A percentile compares a stretch with the other conserved stretches of the same genome.
Evolutionary conservation across 1,140 invertebrate genomes (phyloP).

Genomic region (Arctopsyche grandis): DNA sequence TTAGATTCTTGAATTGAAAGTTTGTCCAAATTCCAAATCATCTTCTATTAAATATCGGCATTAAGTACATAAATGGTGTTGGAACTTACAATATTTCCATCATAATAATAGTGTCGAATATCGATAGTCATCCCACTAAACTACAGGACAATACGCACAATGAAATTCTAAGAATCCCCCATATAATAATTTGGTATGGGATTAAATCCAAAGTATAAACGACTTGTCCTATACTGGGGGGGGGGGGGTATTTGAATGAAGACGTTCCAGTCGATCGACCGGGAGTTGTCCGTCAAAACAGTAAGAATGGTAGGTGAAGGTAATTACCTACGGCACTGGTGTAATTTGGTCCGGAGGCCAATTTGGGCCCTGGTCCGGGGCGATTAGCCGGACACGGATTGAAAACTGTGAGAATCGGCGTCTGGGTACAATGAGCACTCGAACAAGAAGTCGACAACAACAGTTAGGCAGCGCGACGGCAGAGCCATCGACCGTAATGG

Average conservation of each 20-base stretch:
- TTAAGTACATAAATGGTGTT: no score
- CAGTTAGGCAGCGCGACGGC: conserved; percentile 17
- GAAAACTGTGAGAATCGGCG: conserved; percentile 31
- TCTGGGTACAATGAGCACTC: conserved; percentile 37
- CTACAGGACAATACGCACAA: no score
- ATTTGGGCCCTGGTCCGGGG: conserved; percentile 16
- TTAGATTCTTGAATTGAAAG: no score
- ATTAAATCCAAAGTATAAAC: no score
- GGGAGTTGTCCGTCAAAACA: conserved; percentile 3
- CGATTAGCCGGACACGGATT: conserved; percentile 25
- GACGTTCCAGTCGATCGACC: not conserved
- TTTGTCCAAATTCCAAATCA: no score
- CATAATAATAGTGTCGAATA: no score
- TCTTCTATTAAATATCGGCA: no score
- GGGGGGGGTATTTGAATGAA: not conserved
- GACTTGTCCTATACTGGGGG: no score
- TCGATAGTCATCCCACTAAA: no score
- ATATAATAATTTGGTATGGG: no score
- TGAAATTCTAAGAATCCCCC: no score
- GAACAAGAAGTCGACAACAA: conserved; percentile 14
- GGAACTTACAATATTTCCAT: no score
- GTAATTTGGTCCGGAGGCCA: conserved; percentile 29
- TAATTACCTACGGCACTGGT: conserved; percentile 4
- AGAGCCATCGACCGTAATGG: conserved; percentile 38
- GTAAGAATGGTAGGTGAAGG: not conserved